A percentile compares a stretch with the other conserved stretches of the same genome.
Evolutionary conservation across 2,113 vertebrate species (phyloP).

Genomic region (Barnardius zonarius): DNA sequence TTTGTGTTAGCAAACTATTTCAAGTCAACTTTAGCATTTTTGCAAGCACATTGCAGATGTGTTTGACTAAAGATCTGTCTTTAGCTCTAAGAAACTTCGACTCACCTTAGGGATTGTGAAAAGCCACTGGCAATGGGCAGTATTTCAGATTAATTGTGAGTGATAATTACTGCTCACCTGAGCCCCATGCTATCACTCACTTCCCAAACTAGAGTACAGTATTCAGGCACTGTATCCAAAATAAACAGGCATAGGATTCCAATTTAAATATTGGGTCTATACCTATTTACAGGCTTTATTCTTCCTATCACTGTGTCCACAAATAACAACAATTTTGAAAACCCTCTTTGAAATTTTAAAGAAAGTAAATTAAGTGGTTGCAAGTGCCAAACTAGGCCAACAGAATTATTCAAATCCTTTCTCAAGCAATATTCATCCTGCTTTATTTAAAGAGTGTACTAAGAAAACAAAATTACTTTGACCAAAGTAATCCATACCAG

Average conservation of each 20-base stretch:
- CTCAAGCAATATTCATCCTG: neutral
- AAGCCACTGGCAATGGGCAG: neutral
- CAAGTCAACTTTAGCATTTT: neutral
- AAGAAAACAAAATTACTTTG: neutral
- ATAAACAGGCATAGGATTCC: neutral
- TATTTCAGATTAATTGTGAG: neutral
- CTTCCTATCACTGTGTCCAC: neutral
- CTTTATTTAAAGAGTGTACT: neutral
- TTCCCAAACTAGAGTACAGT: neutral
- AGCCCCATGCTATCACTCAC: neutral
- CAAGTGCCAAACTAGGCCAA: neutral
- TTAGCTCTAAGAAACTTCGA: neutral
- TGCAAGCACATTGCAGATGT: neutral
- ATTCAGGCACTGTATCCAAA: neutral
- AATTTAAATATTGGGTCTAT: neutral
- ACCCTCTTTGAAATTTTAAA: neutral
- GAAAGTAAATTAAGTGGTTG: neutral
- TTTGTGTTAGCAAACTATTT: neutral
- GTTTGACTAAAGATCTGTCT: neutral
- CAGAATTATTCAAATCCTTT: neutral
- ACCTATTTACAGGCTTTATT: neutral
- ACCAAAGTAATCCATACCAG: neutral
- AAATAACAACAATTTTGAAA: neutral
- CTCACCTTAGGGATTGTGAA: neutral
- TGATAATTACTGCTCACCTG: neutral